Conservation (phyloP, 2,797 vertebrate genomes). For the Coregonus ussuriensis region DNA sequence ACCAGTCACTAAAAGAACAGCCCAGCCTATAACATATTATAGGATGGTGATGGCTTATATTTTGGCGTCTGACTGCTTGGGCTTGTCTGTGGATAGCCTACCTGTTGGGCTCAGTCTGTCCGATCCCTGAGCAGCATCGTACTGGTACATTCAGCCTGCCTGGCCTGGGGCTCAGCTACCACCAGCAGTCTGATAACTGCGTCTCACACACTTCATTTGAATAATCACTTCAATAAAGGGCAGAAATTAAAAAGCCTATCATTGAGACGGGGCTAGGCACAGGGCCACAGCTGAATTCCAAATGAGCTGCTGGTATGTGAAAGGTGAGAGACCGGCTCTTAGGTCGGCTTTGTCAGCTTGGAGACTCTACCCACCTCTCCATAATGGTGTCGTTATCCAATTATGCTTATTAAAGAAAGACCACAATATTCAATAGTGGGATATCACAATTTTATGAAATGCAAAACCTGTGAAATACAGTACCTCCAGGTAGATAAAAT, state of each 20-base stretch:
- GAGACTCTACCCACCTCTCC: slow-evolving; percentile 47
- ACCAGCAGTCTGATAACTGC: slow-evolving; percentile 78
- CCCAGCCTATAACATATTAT: neutral
- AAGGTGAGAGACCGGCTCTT: slow-evolving; percentile 50
- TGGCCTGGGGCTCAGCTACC: slow-evolving; percentile 67
- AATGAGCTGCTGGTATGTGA: slow-evolving; percentile 60
- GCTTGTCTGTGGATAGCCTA: neutral
- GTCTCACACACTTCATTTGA: slow-evolving; percentile 78
- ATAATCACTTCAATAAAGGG: slow-evolving; percentile 81
- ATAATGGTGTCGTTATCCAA: slow-evolving; percentile 32
- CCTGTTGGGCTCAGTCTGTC: neutral
- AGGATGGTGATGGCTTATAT: neutral
- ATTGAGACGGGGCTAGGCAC: slow-evolving; percentile 58
- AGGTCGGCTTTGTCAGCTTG: slow-evolving; percentile 25
- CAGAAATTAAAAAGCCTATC: slow-evolving; percentile 74
- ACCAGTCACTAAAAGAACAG: neutral
- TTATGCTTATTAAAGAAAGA: neutral
- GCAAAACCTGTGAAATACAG: neutral
- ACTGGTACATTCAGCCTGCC: slow-evolving; percentile 63
- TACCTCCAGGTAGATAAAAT: neutral
- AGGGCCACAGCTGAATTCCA: slow-evolving; percentile 68
- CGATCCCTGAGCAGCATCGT: neutral
- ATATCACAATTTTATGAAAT: neutral
- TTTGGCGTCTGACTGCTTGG: neutral
- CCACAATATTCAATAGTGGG: neutral